These are phyloP conservation scores for Netelia inedita DNA, from an alignment of 2,888 invertebrate species.

Conservation along the genomic window DNA sequence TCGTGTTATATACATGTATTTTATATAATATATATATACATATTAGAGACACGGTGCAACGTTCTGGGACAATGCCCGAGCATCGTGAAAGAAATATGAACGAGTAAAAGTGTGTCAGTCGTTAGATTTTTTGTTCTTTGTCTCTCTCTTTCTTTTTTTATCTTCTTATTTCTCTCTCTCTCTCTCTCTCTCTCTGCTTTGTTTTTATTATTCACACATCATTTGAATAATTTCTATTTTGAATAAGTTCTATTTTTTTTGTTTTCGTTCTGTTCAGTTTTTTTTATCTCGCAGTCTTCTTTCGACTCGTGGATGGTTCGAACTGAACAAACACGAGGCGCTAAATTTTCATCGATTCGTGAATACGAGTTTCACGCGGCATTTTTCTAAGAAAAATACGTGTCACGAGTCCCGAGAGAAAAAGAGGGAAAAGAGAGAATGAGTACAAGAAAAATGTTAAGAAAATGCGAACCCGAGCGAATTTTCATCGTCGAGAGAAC, in stretches of 20 bases:
- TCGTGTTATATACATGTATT: slow-evolving; percentile 1
- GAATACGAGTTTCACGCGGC: too few species aligned
- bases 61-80: slow-evolving; percentile 47
- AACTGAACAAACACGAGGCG: too few species aligned
- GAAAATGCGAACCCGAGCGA: neutral
- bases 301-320: neutral
- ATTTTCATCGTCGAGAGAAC: slow-evolving; percentile 3
- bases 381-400: too few species aligned
- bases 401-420: too few species aligned
- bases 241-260: neutral
- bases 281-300: neutral
- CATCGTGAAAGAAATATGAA: slow-evolving; percentile 58
- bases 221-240: slow-evolving; percentile 27
- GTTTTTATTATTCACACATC: slow-evolving; percentile 2
- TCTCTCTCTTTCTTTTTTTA: neutral
- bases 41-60: slow-evolving; percentile 38
- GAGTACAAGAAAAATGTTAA: too few species aligned
- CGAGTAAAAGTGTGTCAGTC: slow-evolving; percentile 56
- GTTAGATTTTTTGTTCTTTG: slow-evolving; percentile 23
- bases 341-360: too few species aligned
- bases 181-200: too few species aligned
- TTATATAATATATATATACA: neutral
- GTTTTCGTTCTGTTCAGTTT: neutral
- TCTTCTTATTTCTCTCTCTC: too few species aligned
- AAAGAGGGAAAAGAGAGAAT: too few species aligned